Base-by-base conservation (phyloP, 2,113 vertebrate species). In the Rhabdornis inornatus region DNA sequence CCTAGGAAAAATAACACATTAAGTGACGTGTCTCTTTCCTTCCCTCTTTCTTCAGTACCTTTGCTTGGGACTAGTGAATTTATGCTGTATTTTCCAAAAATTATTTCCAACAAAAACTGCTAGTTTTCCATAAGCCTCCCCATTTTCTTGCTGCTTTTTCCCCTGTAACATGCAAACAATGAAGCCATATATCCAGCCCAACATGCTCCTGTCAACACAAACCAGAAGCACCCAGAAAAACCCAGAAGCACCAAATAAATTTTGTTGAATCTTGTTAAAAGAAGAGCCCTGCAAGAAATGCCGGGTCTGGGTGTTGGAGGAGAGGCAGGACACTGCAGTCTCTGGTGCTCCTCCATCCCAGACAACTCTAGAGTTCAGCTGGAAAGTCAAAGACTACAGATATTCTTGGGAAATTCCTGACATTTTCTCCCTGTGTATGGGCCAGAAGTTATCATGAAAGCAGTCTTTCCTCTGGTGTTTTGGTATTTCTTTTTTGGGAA, bases 401-500 rank as follows among this genome's bases (percentile, higher is more conserved):
- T 64, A 93, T 85, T 88, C 30, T 69, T 52, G 33, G 68, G 83
- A 89, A 92, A 92, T 87, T 94, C 86, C 94, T 90, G 47, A 35
- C 53, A 71, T 93, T 96, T 94, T 89, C 76, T 92, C 60, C 19
- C 89, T 83, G 56, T 89, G 53, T 13, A 79, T 47, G 52, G 28
- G 56, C 79, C 91, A 92, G 68, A 40, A 69, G 19, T 55, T 60
- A 57, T 23, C 40, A 49, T 2, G 52, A 85, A 84, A 90, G n/a
- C 63, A 59, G 50, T 12, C 40, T 74, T 71, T 88, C 55, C 66
- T 15, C 39, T 86, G 47, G 4, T 25, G 57, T 57, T 88, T 69
- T 39, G 31, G 15, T 70, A 40, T 83, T 90, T 83, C 83, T 86
- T 77, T 69, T 81, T 87, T 53, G 55, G 49, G 59, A 80, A n/a